Evolutionary conservation across 2,888 invertebrate species (phyloP), one percentile per base, ranked within the genome.

Genomic region (Lasioglossum morio): DNA sequence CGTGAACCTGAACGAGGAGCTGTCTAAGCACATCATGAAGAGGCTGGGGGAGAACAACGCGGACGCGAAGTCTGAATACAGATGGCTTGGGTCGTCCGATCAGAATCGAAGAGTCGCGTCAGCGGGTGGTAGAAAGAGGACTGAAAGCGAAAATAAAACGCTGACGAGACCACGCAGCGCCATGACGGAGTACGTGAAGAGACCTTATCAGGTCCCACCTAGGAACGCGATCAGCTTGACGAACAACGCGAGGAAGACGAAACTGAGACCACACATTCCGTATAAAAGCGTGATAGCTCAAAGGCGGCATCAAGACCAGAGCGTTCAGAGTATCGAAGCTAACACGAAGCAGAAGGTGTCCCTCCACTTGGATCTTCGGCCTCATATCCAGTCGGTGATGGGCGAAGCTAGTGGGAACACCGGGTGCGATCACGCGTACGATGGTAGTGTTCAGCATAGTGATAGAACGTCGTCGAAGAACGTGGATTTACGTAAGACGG

Each of bases 1-100:
- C 92, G 76, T 94, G 0, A 95, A 95, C 14, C 94, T 97, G 10
- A 95, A 96, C 48, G 95, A 95, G 57, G 96, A 96, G 40, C 95
- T 96, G 2, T 93, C 97, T 4, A 95, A 96, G 12, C 94, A 91
- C 88, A 91, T 95, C n/a, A 86, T 91, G 75, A 87, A 86, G 3
- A 91, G 91, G 4, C 77, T 95, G 19, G 92, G 92, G 1, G 79
- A 84, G 27, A 91, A 87, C 30, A 89, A 82, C 5, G 87, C 23
- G 19, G 84, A 77, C 12, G 63, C 77, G 23, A 92, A 92, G 27
- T 83, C 89, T 2, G 93, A 94, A 53, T 95, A 93, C 57, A 91
- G 90, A 19, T 95, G 94, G 94, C 81, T 94, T 27, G 91, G 87
- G 69, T 40, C 94, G 12, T 90, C 92, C 0, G 89, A 90, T 27